These are phyloP conservation scores for Hypolimnas misippus DNA, from an alignment of 2,888 invertebrate genomes.

Conservation along the genomic window DNA sequence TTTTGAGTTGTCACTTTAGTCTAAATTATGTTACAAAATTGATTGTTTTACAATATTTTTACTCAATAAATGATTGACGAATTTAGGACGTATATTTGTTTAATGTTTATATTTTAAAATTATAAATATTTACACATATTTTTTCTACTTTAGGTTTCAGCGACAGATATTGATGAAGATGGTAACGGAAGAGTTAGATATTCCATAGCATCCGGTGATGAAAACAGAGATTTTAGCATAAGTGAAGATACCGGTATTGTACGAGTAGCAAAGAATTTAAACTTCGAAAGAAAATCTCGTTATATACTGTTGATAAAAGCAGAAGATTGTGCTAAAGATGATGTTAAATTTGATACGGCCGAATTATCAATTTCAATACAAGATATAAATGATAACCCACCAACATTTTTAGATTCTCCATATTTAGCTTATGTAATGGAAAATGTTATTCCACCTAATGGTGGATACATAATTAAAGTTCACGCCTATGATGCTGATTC, in stretches of 20 bases:
- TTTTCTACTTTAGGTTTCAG: slow-evolving; percentile 87
- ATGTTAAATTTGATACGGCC: slow-evolving; percentile 89
- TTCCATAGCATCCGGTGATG: slow-evolving; percentile 94
- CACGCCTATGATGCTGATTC: slow-evolving; percentile 96
- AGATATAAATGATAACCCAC: slow-evolving; percentile 97
- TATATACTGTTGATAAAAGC: slow-evolving; percentile 93
- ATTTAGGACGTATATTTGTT: no score
- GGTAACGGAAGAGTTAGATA: slow-evolving; percentile 96
- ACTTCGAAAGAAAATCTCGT: slow-evolving; percentile 94
- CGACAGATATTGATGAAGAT: slow-evolving; percentile 94
- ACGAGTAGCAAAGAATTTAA: slow-evolving; percentile 95
- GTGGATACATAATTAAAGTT: slow-evolving; percentile 91
- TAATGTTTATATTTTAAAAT: no score
- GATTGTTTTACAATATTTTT: no score
- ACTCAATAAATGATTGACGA: no score
- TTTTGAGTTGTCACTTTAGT: no score
- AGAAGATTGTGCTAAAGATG: slow-evolving; percentile 93
- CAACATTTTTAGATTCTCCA: slow-evolving; percentile 96
- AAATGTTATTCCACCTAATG: slow-evolving; percentile 92
- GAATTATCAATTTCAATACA: slow-evolving; percentile 93
- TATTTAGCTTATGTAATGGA: slow-evolving; percentile 97
- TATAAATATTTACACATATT: no score
- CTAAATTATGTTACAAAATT: no score
- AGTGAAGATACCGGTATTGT: slow-evolving; percentile 96
- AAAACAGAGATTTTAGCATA: slow-evolving; percentile 95